Percentiles rank a stretch among this genome's conserved stretches.
phyloP scores from a whole-genome alignment of 1,140 invertebrate species.

The Drosophila kepulauana region DNA sequence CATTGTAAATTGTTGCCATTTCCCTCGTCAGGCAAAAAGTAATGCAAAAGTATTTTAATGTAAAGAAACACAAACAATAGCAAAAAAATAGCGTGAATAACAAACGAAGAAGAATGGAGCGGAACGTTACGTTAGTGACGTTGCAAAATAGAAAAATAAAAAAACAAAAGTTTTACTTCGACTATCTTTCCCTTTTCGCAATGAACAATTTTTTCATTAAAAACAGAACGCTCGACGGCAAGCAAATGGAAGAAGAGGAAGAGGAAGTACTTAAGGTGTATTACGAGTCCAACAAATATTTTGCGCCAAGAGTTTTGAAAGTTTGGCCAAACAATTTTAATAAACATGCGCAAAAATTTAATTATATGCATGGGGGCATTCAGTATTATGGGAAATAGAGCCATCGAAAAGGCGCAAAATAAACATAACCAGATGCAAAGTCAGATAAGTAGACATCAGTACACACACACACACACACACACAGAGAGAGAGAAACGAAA shows the following conservation, averaged over 20 bases:
- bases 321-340: constrained; percentile 79
- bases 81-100: constrained; percentile 21
- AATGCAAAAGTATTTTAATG: constrained; percentile 75
- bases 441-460: constrained; percentile 58
- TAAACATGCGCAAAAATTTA: constrained; percentile 80
- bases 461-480: constrained; percentile 24
- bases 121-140: constrained; percentile 60
- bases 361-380: constrained; percentile 79
- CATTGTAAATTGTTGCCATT: constrained; percentile 69
- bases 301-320: constrained; percentile 38
- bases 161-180: constrained; percentile 56
- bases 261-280: constrained; percentile 37
- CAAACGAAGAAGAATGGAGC: constrained; percentile 17
- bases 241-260: constrained; percentile 2
- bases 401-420: constrained; percentile 71
- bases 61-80: constrained; percentile 2
- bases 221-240: constrained; percentile 8
- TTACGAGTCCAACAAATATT: constrained; percentile 20
- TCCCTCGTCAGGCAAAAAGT: constrained; percentile 55
- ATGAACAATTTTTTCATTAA: constrained; percentile 74
- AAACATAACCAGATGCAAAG: constrained; percentile 78
- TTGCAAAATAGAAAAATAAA: constrained; percentile 51
- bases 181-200: constrained; percentile 54
- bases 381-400: constrained; percentile 74
- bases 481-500: constrained; percentile 11